phyloP scores from a whole-genome alignment of 2,113 vertebrate species.

The Carollia perspicillata region DNA sequence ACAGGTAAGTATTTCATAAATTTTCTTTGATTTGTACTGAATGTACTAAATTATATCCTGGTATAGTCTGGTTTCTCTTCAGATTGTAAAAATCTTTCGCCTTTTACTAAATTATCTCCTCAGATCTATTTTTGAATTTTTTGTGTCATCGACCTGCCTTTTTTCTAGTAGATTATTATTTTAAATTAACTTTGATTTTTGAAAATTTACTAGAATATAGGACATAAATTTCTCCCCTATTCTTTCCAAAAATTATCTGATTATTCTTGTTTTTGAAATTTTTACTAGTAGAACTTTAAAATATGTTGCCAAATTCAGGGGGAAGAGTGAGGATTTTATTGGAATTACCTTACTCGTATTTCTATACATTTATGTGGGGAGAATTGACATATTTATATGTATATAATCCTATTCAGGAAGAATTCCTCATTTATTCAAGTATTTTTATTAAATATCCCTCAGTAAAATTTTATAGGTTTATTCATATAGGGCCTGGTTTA shows the following conservation, averaged over 20 bases:
- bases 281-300: conserved; percentile 15
- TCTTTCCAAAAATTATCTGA: neutral
- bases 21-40: neutral
- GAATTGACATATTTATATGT: neutral
- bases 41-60: neutral
- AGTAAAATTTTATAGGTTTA: conserved; percentile 18
- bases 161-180: neutral
- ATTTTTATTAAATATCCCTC: conserved; percentile 27
- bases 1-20: neutral
- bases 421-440: conserved; percentile 6
- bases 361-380: neutral
- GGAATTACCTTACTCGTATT: conserved; percentile 21
- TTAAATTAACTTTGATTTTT: neutral
- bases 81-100: no score
- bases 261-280: neutral
- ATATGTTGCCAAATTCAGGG: neutral
- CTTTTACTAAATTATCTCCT: neutral
- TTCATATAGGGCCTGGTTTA: neutral
- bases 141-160: neutral
- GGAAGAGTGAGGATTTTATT: neutral
- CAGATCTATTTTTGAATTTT: neutral
- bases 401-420: neutral
- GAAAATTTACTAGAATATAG: neutral
- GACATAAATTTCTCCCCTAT: neutral
- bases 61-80: no score